Base-by-base conservation (phyloP, 2,888 invertebrate genomes). In the Tipula unca region DNA sequence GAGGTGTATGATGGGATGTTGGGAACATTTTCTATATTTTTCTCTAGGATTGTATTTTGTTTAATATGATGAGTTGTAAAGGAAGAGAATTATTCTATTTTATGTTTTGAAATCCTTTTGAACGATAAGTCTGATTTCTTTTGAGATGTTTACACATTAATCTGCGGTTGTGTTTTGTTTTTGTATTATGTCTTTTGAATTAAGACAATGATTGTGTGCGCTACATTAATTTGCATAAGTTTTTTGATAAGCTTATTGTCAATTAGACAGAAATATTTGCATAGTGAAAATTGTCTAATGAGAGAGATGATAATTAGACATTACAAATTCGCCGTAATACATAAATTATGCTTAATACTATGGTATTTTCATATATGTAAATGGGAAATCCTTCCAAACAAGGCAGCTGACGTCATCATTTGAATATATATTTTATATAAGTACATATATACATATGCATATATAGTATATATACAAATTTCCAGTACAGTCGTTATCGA, bases 101-200 rank as follows among this genome's bases (percentile, higher is more conserved):
- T 10, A 20, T 69, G 13, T 69, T 25, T 69, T 69, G 69, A 69
- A 69, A 69, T 69, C 69, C 69, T 69, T 69, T 69, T 69, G 69
- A 69, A 69, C 69, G 69, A 69, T 69, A 69, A 69, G 69, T 69
- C 25, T 69, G 69, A 69, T 69, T 69, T 69, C 69, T 69, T 69
- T 69, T 69, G 25, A 69, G 69, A 25, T 69, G 69, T 69, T 69
- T 69, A 69, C 69, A 69, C 69, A 69, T 69, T 69, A 69, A 69
- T 69, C 69, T 69, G 69, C 13, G 69, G 25, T 69, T 48, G 48
- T 8, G 17, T 48, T 69, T 69, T 69, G 48, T 54, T 69, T 69
- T 69, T 69, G 25, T 69, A 17, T 54, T 8, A 25, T 69, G 25
- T 20, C 69, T 69, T 69, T 69, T 69, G 25, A 10, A 69, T 69